Conservation (phyloP, 2,888 invertebrate species). For the Tenthredo mesomela region DNA sequence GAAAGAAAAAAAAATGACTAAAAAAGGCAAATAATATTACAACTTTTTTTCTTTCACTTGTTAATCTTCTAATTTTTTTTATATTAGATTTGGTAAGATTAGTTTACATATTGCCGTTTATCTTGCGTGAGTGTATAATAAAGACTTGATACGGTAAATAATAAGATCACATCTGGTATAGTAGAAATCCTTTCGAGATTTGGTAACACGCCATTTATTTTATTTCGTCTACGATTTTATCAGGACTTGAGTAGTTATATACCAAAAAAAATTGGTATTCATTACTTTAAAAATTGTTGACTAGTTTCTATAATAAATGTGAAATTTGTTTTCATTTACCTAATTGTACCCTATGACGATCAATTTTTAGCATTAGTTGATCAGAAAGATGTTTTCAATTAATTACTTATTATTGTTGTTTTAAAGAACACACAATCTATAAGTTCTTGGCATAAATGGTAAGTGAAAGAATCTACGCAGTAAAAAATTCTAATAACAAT, state of each 20-base stretch:
- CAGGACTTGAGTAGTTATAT: constrained; percentile 10
- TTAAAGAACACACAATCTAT: neutral
- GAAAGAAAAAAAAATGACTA: constrained; percentile 1
- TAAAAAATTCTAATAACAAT: constrained; percentile 40
- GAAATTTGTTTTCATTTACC: neutral
- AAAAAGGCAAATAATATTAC: constrained; percentile 19
- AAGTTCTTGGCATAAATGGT: neutral
- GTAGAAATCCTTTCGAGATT: neutral
- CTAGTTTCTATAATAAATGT: neutral
- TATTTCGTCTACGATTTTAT: neutral
- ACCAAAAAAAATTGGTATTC: constrained; percentile 4
- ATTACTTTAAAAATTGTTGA: constrained; percentile 21
- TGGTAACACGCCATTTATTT: neutral
- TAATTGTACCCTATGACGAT: neutral
- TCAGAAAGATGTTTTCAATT: neutral
- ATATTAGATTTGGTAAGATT: constrained; percentile 1
- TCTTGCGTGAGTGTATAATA: constrained; percentile 37
- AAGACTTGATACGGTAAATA: constrained; percentile 22
- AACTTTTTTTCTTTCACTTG: constrained; percentile 4
- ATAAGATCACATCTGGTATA: neutral
- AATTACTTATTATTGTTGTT: neutral
- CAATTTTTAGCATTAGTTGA: neutral
- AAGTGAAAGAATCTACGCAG: neutral
- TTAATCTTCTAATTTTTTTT: constrained; percentile 29
- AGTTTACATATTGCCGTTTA: constrained; percentile 4